A percentile compares a stretch with the other conserved stretches of the same genome.
These are phyloP conservation scores for Rhinichthys klamathensis DNA, from an alignment of 2,113 vertebrate species.

Conservation along the genomic window DNA sequence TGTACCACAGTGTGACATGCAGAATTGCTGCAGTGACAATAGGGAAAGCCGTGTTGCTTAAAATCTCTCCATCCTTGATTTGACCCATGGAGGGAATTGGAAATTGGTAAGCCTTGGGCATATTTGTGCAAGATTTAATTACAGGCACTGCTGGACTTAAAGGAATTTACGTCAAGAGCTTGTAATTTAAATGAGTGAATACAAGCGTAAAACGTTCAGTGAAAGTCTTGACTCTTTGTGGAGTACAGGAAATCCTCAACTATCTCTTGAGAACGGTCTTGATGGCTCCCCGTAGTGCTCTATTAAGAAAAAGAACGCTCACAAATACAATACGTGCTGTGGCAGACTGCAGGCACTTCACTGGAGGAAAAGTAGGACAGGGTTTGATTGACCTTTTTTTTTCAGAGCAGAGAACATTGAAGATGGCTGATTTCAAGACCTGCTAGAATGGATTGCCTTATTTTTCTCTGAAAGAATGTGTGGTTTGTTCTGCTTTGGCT, in stretches of 20 bases:
- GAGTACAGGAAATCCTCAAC: neutral
- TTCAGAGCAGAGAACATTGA: constrained; percentile 35
- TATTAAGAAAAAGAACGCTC: neutral
- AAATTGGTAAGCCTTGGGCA: constrained; percentile 20
- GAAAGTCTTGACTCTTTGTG: neutral
- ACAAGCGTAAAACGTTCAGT: neutral
- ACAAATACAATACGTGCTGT: constrained; percentile 5
- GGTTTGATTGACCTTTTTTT: constrained; percentile 44
- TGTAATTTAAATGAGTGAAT: constrained; percentile 8
- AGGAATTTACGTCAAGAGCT: constrained; percentile 25
- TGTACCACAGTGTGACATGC: neutral
- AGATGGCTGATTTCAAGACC: constrained; percentile 47
- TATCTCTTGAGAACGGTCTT: neutral
- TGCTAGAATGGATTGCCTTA: constrained; percentile 19
- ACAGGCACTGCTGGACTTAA: constrained; percentile 33
- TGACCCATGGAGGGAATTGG: constrained; percentile 12
- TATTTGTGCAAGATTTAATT: constrained; percentile 47
- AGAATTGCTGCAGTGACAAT: constrained; percentile 1
- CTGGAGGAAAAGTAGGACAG: constrained; percentile 41
- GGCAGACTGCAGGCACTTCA: constrained; percentile 9
- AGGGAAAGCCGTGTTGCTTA: constrained; percentile 3
- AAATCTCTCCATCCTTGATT: constrained; percentile 29
- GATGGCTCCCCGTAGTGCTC: neutral
- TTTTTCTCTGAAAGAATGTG: constrained; percentile 22
- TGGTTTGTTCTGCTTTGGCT: constrained; percentile 23